phyloP scores from a whole-genome alignment of 1,140 invertebrate species.

The Pogonognathellus flavescens region DNA sequence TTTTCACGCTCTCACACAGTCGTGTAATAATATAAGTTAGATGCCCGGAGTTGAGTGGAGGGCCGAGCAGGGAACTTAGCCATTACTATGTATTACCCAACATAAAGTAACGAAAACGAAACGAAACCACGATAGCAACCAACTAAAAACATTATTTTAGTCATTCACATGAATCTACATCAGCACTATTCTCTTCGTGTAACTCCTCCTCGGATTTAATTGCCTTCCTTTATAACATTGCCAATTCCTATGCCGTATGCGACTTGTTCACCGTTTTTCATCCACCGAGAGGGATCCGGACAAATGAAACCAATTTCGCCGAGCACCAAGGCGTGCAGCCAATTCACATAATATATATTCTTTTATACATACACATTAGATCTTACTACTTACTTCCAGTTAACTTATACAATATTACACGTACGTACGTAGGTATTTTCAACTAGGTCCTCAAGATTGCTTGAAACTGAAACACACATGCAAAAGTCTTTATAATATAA shows the following conservation, averaged over 20 bases:
- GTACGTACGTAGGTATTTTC: neutral
- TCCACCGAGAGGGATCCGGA: conserved; percentile 26
- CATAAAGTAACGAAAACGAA: conserved; percentile 36
- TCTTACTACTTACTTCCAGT: neutral
- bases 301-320: conserved; percentile 44
- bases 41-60: neutral
- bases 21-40: conserved; percentile 24
- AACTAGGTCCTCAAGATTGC: neutral
- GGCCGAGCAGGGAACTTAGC: conserved; percentile 18
- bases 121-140: conserved; percentile 37
- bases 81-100: conserved; percentile 40
- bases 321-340: conserved; percentile 44
- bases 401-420: neutral
- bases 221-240: conserved; percentile 20
- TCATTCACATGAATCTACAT: conserved; percentile 49
- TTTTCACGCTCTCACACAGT: conserved; percentile 19
- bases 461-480: neutral
- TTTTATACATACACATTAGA: conserved; percentile 18
- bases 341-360: conserved; percentile 28
- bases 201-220: conserved; percentile 13
- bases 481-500: neutral
- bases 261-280: conserved; percentile 38
- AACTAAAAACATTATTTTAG: conserved; percentile 49
- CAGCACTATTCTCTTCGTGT: conserved; percentile 48
- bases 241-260: conserved; percentile 28